Evolutionary conservation across 2,797 vertebrate species (phyloP).

Genomic region (Acropternis orthonyx): DNA sequence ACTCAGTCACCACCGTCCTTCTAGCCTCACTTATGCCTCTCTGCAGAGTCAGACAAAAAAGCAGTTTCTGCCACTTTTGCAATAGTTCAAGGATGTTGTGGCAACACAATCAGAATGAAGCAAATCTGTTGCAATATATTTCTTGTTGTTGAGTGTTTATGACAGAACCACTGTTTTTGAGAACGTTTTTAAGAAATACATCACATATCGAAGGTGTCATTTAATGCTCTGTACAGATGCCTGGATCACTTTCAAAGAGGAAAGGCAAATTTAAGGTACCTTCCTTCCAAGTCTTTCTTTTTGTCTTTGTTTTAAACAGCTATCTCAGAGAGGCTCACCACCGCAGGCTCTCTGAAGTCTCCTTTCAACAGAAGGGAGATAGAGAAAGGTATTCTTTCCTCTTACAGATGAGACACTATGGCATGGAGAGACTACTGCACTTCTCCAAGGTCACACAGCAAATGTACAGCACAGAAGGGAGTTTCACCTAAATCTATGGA

Average conservation of each 20-base stretch:
- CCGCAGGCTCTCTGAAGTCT: neutral
- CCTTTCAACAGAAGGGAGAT: neutral
- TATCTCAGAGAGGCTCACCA: neutral
- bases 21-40: neutral
- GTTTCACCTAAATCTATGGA: neutral
- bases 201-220: neutral
- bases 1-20: neutral
- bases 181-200: neutral
- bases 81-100: neutral
- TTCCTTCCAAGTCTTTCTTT: neutral
- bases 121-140: neutral
- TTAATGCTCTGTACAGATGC: neutral
- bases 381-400: neutral
- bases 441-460: neutral
- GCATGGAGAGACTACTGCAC: neutral
- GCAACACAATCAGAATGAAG: neutral
- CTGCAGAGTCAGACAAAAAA: neutral
- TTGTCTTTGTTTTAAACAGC: neutral
- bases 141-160: neutral
- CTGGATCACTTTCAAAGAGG: neutral
- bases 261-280: neutral
- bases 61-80: neutral
- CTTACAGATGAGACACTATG: neutral
- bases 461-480: neutral
- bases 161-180: neutral